Percentiles rank a stretch among this genome's conserved stretches.
Evolutionary conservation across 2,797 vertebrate species (phyloP).

Genomic region (Eulemur mongoz): DNA sequence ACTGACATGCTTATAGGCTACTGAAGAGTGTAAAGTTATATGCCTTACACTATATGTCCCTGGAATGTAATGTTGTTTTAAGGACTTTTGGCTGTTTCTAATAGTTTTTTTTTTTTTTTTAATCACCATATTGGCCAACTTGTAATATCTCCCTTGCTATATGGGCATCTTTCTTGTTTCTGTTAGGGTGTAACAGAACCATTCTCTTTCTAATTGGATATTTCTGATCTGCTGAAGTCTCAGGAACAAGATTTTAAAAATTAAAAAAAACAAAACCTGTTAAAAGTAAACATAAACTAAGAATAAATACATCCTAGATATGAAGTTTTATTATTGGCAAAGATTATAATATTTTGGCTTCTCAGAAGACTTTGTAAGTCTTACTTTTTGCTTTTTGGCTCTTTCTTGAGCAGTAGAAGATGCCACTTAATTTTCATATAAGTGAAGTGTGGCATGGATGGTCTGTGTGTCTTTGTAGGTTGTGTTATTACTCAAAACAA

Average conservation of each 20-base stretch:
- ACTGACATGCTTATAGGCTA: neutral
- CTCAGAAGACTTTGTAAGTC: neutral
- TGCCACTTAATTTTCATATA: neutral
- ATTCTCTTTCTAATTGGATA: neutral
- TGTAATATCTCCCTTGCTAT: neutral
- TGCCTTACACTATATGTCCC: neutral
- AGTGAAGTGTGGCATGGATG: neutral
- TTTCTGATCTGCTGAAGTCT: neutral
- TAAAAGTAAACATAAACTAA: constrained; percentile 6
- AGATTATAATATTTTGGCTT: neutral
- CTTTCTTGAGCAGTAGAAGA: neutral
- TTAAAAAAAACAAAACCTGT: neutral
- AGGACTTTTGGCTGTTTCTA: neutral
- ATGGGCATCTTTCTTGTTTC: neutral
- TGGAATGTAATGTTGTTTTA: neutral
- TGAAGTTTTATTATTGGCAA: neutral
- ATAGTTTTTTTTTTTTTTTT: neutral
- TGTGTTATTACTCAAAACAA: neutral
- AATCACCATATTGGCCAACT: neutral
- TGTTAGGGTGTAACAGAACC: neutral
- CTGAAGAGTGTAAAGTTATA: neutral
- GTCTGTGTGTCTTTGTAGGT: neutral
- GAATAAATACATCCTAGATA: neutral
- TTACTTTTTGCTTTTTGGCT: neutral
- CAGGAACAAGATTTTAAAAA: neutral